Base-by-base conservation (phyloP, 92 coral and sea anemone genomes). In the Heliopora coerulea region DNA sequence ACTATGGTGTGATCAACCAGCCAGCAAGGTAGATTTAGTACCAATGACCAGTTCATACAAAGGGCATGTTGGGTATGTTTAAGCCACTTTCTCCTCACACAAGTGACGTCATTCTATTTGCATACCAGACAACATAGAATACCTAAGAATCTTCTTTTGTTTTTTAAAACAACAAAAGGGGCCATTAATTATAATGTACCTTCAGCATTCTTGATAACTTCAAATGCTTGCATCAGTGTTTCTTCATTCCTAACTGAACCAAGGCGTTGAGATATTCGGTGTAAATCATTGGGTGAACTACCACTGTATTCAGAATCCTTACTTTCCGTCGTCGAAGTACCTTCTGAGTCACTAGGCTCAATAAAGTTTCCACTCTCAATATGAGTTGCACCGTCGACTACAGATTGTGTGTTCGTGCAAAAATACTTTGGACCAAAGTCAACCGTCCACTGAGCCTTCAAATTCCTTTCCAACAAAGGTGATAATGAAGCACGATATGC, bases 181-280 rank as follows among this genome's bases (percentile, higher is more conserved):
- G 12, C 12, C 5, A 46, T 46, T 46, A 46, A 46, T 15, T 46
- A 6, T 46, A 8, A 46, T 52, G 35, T 70, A 70, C 77, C 77
- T 70, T 50, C 77, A n/a, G 77, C 77, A 52, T 70, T 70, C 35
- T 70, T 70, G 63, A 70, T 70, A 24, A 70, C 63, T 34, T 70
- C 49, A 70, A 70, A 70, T 13, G 77, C 77, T 70, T 70, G 48
- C 17, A 70, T 3, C 49, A 70, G 42, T 2, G 77, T 70, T 31
- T 70, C 63, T 50, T 70, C 77, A 52, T 70, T 56, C 18, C 60
- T 52, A 27, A 70, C 77, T 14, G 77, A 70, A 15, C 77, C 77
- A 50, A 70, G 77, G n/a, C 77, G 77, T 54, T 70, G 77, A 29
- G 77, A 70, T 48, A 70, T 70, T 28, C 63, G 62, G 54, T 70